Evolutionary conservation across 2,888 invertebrate genomes (phyloP).

Genomic region (Orthosia gracilis): DNA sequence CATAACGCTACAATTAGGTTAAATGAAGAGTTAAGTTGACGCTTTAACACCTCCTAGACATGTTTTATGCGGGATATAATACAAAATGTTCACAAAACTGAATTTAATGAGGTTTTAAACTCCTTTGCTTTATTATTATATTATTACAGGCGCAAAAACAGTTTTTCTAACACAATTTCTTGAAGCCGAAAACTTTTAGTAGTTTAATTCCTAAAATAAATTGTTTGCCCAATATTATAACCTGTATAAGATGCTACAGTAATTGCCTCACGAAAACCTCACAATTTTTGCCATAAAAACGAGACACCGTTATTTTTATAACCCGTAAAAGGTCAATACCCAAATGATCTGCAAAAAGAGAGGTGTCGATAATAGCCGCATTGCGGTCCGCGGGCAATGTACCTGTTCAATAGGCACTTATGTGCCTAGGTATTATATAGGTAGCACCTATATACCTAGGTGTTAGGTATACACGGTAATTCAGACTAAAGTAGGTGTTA

Average conservation of each 20-base stretch:
- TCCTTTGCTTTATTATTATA: not conserved
- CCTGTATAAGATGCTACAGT: not conserved
- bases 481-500: conserved; percentile 14
- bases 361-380: conserved; percentile 51
- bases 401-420: conserved; percentile 3
- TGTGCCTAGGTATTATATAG: not conserved
- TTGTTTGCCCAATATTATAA: too few species aligned
- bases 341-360: conserved; percentile 49
- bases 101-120: not conserved
- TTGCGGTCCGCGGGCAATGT: conserved; percentile 39
- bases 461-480: conserved; percentile 13
- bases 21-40: conserved; percentile 11
- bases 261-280: not conserved
- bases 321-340: conserved; percentile 47
- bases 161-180: not conserved
- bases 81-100: conserved; percentile 4
- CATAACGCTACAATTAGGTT: conserved; percentile 18
- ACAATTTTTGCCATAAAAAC: not conserved
- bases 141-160: not conserved
- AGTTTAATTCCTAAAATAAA: not conserved
- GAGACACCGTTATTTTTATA: conserved; percentile 19
- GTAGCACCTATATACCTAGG: too few species aligned
- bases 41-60: conserved; percentile 22
- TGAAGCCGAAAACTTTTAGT: too few species aligned
- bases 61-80: not conserved